A percentile compares a stretch with the other conserved stretches of the same genome.
These are phyloP conservation scores for Dinothrombium tinctorium DNA, from an alignment of 1,140 invertebrate species.

Conservation along the genomic window DNA sequence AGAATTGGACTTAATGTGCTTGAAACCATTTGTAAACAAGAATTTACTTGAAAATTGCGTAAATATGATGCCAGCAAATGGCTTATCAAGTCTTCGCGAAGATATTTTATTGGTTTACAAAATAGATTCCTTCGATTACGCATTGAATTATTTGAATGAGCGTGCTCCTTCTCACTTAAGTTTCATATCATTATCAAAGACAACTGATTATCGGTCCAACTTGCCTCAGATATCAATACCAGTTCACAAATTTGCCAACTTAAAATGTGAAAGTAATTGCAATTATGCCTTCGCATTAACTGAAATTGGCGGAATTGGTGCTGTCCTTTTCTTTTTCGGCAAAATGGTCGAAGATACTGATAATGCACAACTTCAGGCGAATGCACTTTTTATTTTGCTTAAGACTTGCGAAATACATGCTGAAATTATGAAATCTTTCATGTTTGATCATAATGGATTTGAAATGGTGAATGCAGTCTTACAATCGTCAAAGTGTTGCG, in stretches of 20 bases:
- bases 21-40: too few relatives aligned
- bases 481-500: background rate
- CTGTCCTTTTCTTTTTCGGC: constrained; percentile 8
- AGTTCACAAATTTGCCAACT: background rate
- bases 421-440: constrained; percentile 2
- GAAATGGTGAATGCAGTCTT: constrained; percentile 1
- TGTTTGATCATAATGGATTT: background rate
- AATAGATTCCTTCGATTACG: background rate
- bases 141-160: background rate
- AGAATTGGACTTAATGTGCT: too few relatives aligned
- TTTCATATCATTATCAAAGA: background rate
- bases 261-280: background rate
- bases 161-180: background rate
- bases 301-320: constrained; percentile 7
- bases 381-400: constrained; percentile 5
- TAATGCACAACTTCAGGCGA: constrained; percentile 1
- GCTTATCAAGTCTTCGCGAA: background rate
- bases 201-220: background rate
- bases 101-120: constrained; percentile 1
- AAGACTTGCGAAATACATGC: constrained; percentile 1
- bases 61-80: constrained; percentile 3
- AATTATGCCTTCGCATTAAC: background rate
- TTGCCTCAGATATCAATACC: background rate
- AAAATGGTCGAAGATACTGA: constrained; percentile 6
- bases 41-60: background rate